A percentile compares a stretch with the other conserved stretches of the same genome.
Conservation (phyloP, 2,888 invertebrate species). For the Apantesis nais region DNA sequence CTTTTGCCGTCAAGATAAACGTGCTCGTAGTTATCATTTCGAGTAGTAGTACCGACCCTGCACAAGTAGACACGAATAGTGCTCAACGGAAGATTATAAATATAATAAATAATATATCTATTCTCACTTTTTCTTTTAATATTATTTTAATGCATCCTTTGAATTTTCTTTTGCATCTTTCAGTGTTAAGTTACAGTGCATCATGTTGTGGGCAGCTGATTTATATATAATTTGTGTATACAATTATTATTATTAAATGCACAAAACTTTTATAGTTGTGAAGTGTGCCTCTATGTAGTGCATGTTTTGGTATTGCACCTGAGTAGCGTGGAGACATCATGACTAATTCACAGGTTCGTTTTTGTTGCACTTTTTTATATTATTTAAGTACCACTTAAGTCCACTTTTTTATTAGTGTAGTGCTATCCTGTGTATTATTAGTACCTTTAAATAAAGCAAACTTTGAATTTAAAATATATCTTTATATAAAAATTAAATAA, state of each 20-base stretch:
- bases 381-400: not conserved
- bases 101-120: conserved; percentile 21
- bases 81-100: conserved; percentile 41
- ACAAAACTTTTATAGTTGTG: conserved; percentile 76
- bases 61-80: conserved; percentile 57
- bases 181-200: conserved; percentile 81
- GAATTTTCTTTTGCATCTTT: conserved; percentile 74
- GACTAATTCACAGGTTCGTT: conserved; percentile 87
- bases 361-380: conserved; percentile 56
- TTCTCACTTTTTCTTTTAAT: conserved; percentile 61
- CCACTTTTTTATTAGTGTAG: not conserved
- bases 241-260: conserved; percentile 77
- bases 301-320: conserved; percentile 79
- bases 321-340: conserved; percentile 76
- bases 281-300: conserved; percentile 80
- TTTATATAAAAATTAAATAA: too few relatives aligned
- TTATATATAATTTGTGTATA: conserved; percentile 77
- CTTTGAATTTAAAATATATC: not conserved
- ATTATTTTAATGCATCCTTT: conserved; percentile 71
- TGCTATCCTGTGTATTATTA: not conserved
- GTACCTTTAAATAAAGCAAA: too few relatives aligned
- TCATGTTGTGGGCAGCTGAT: conserved; percentile 78
- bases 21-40: conserved; percentile 60
- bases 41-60: conserved; percentile 55
- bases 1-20: conserved; percentile 62